Percentiles rank a stretch among this genome's conserved stretches.
phyloP scores from a whole-genome alignment of 2,797 vertebrate genomes.

The Loris lydekkerianus region DNA sequence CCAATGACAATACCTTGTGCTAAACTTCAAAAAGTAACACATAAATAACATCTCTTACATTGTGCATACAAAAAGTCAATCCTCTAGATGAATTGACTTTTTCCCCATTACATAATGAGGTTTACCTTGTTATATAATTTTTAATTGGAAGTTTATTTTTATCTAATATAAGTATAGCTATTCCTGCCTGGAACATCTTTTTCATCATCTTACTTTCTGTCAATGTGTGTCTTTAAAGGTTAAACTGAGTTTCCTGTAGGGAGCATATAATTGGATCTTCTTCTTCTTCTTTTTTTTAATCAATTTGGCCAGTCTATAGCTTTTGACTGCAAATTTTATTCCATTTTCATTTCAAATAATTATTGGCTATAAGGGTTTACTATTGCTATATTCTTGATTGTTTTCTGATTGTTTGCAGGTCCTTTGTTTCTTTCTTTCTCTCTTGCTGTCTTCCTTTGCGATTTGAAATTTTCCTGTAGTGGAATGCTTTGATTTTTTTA shows the following conservation, averaged over 20 bases:
- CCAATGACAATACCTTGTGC: too few species aligned
- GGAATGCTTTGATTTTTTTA: neutral
- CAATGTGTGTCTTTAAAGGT: neutral
- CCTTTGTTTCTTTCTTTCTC: neutral
- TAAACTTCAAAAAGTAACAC: too few species aligned
- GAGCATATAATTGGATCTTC: neutral
- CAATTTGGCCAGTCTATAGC: neutral
- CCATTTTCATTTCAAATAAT: neutral
- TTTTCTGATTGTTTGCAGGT: neutral
- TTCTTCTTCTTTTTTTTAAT: neutral
- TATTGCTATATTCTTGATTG: neutral
- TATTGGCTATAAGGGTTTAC: neutral
- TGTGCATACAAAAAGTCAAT: too few species aligned
- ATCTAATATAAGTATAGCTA: neutral
- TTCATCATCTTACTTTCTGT: neutral
- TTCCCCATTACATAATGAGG: neutral
- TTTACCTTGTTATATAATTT: too few species aligned
- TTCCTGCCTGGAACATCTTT: neutral
- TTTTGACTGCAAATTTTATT: neutral
- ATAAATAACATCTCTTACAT: too few species aligned
- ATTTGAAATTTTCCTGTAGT: neutral
- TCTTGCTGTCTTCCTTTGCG: neutral
- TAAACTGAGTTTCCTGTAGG: neutral
- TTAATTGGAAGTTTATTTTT: neutral
- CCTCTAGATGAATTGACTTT: neutral